Evolutionary conservation across 2,797 vertebrate genomes (phyloP).

Genomic region (Tadarida brasiliensis): DNA sequence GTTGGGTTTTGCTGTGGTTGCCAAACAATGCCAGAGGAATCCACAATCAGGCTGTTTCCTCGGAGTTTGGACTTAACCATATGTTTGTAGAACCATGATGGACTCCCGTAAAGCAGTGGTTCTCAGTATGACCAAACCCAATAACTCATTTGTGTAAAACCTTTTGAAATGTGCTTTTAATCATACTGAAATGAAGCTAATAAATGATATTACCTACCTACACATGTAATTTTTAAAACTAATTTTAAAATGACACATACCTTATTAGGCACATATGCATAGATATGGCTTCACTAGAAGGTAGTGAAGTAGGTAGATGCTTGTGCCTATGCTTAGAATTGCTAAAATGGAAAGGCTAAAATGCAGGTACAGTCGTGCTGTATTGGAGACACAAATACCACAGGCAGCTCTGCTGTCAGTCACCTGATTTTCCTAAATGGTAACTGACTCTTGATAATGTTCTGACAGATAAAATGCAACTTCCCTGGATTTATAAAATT

Average conservation of each 20-base stretch:
- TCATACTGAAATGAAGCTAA: slow-evolving; percentile 39
- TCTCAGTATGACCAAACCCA: neutral
- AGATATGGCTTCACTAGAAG: neutral
- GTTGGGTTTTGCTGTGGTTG: neutral
- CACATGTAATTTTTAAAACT: neutral
- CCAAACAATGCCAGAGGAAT: neutral
- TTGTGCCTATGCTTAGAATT: neutral
- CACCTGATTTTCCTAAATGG: neutral
- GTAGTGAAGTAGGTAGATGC: neutral
- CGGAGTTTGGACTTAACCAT: neutral
- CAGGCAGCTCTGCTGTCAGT: neutral
- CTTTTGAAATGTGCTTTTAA: neutral
- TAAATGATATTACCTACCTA: neutral
- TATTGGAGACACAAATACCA: neutral
- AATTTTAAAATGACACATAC: neutral
- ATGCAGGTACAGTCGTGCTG: neutral
- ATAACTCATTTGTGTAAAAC: neutral
- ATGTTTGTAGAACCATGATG: neutral
- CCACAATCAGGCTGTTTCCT: neutral
- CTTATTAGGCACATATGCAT: slow-evolving; percentile 10
- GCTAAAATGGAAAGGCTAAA: neutral
- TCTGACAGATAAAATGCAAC: slow-evolving; percentile 27
- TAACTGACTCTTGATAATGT: neutral
- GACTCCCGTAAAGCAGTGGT: neutral
- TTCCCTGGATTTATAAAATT: neutral